These are phyloP conservation scores for Stomatorhinus walkeri DNA, from an alignment of 2,797 vertebrate species.

Conservation along the genomic window DNA sequence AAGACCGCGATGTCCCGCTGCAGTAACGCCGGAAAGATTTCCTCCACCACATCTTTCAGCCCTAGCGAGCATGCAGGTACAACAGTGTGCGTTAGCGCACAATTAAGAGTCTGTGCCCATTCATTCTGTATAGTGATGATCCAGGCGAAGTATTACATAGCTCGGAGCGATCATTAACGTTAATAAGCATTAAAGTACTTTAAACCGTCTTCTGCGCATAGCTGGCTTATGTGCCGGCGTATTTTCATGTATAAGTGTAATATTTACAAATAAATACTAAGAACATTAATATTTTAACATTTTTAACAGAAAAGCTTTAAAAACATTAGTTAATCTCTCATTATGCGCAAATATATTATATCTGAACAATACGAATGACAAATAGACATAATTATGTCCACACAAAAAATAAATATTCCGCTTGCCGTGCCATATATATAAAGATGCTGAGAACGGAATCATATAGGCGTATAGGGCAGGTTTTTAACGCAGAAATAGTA, in stretches of 20 bases:
- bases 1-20: slow-evolving; percentile 60
- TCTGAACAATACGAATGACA: neutral
- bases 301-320: neutral
- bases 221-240: neutral
- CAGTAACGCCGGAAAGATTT: slow-evolving; percentile 66
- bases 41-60: slow-evolving; percentile 60
- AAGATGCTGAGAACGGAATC: neutral
- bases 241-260: neutral
- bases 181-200: neutral
- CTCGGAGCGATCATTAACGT: neutral
- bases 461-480: neutral
- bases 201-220: neutral
- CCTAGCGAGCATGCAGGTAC: slow-evolving; percentile 47
- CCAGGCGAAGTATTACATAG: neutral
- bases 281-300: neutral
- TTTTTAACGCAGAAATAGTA: neutral
- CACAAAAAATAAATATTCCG: neutral
- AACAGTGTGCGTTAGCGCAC: neutral
- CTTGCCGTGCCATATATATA: neutral
- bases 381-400: neutral
- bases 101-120: neutral
- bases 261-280: neutral
- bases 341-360: neutral
- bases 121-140: neutral
- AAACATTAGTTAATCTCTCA: neutral